Conservation (phyloP, 2,113 vertebrate genomes). For the Cephalopholis sonnerati region DNA sequence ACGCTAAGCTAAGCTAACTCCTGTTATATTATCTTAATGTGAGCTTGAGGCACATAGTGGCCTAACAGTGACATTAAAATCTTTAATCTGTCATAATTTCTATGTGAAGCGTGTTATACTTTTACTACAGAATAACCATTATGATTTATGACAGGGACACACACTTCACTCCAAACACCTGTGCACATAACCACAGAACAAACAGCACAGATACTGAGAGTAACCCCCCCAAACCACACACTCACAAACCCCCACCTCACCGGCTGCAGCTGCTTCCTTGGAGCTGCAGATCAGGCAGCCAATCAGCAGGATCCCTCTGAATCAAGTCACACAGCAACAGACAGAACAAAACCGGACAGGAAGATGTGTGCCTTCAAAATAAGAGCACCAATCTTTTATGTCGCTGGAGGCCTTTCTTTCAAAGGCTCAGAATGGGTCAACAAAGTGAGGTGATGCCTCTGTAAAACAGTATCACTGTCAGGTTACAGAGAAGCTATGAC, state of each 20-base stretch:
- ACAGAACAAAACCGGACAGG: background rate
- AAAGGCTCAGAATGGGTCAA: background rate
- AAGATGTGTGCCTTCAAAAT: constrained; percentile 49
- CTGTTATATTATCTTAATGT: too few relatives aligned
- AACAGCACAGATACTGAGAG: background rate
- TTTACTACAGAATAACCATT: background rate
- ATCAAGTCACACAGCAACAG: constrained; percentile 46
- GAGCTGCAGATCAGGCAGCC: constrained; percentile 40
- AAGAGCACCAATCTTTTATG: constrained; percentile 31
- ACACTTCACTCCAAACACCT: constrained; percentile 16
- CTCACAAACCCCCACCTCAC: constrained; percentile 28
- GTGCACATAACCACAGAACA: constrained; percentile 1
- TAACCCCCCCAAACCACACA: background rate
- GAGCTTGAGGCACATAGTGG: too few relatives aligned
- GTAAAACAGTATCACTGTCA: background rate
- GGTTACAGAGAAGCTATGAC: background rate
- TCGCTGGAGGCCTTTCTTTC: background rate
- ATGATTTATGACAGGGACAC: constrained; percentile 1
- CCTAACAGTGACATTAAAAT: too few relatives aligned
- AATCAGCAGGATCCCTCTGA: constrained; percentile 44
- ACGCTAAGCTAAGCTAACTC: too few relatives aligned
- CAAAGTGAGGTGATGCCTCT: background rate
- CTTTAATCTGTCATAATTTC: background rate
- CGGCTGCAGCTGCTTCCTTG: constrained; percentile 62
- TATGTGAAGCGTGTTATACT: background rate